phyloP scores from a whole-genome alignment of 2,113 vertebrate species.

The Bubalus kerabau region DNA sequence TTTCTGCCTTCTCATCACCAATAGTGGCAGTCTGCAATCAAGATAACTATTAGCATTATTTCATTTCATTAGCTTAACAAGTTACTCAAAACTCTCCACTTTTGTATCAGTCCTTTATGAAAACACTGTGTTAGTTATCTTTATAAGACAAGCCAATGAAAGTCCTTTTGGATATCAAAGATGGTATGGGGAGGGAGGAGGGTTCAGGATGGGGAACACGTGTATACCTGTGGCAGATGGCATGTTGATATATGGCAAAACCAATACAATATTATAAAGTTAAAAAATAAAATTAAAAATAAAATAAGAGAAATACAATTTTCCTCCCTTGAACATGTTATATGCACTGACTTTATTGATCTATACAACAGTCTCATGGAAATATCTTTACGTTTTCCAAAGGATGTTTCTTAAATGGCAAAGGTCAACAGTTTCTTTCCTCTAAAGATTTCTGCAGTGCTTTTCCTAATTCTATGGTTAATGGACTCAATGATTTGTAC shows the following conservation, averaged over 20 bases:
- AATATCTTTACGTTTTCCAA: not conserved
- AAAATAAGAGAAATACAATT: not conserved
- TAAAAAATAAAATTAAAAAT: no score
- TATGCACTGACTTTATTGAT: not conserved
- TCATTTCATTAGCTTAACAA: not conserved
- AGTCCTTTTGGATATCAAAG: not conserved
- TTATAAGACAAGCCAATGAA: not conserved
- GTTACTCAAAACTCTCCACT: not conserved
- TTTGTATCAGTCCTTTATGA: not conserved
- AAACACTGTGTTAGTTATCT: not conserved
- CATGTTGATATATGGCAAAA: no score
- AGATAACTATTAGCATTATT: slow-evolving; percentile 6
- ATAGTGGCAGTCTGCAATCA: slow-evolving; percentile 86
- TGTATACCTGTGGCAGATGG: no score
- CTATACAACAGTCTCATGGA: not conserved
- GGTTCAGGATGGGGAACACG: no score
- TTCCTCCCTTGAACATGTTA: not conserved
- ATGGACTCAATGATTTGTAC: not conserved
- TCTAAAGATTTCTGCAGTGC: not conserved
- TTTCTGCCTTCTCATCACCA: slow-evolving; percentile 86
- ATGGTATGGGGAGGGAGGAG: no score
- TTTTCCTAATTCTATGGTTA: not conserved
- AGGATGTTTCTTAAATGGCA: not conserved
- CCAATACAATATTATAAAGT: no score
- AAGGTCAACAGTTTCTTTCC: not conserved